Conservation (phyloP, 2,113 vertebrate species). For the Triplophysa dalaica region DNA sequence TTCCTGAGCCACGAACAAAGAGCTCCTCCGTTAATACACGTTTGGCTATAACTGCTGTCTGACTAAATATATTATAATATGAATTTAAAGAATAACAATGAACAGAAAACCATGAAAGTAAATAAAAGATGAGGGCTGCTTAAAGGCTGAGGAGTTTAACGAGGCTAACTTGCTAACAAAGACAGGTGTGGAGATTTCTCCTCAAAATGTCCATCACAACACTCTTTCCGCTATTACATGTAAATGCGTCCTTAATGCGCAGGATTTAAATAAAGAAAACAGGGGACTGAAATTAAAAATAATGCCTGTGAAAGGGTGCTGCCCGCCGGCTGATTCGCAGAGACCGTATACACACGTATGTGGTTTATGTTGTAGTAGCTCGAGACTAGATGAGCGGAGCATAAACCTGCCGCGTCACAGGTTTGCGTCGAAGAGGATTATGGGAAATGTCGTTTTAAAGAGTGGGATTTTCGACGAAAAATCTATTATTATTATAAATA, state of each 20-base stretch:
- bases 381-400: conserved; percentile 34
- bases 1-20: conserved; percentile 36
- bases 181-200: conserved; percentile 39
- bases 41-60: conserved; percentile 23
- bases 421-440: conserved; percentile 10
- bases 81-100: not conserved
- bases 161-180: conserved; percentile 56
- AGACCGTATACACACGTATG: conserved; percentile 52
- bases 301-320: conserved; percentile 3
- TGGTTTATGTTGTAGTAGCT: conserved; percentile 36
- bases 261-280: not conserved
- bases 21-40: conserved; percentile 28
- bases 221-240: not conserved
- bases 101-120: not conserved
- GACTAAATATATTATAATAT: not conserved
- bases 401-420: conserved; percentile 41
- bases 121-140: not conserved
- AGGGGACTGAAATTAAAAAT: not conserved
- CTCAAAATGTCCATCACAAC: conserved; percentile 14
- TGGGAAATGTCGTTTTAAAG: conserved; percentile 37
- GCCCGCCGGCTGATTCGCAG: conserved; percentile 7
- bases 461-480: not conserved
- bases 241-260: not conserved
- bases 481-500: too few species aligned
- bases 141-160: not conserved